Percentiles rank a stretch among this genome's conserved stretches.
Evolutionary conservation across 2,888 invertebrate genomes (phyloP).

Genomic region (Cataglyphis rosenhaueri): DNA sequence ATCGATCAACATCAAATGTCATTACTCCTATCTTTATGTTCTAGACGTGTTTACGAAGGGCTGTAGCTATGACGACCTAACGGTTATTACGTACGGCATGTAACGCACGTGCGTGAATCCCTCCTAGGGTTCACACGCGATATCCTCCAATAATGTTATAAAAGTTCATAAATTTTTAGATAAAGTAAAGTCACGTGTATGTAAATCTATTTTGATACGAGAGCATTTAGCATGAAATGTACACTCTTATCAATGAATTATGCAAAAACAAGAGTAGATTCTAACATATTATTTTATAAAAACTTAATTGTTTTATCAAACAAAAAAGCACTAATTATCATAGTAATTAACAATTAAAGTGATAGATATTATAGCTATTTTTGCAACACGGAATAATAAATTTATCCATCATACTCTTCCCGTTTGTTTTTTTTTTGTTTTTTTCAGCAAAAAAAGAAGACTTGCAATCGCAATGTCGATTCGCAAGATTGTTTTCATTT

Average conservation of each 20-base stretch:
- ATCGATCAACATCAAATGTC: conserved; percentile 33
- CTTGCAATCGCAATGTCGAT: not conserved
- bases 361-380: not conserved
- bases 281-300: not conserved
- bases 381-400: not conserved
- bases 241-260: not conserved
- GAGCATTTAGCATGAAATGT: not conserved
- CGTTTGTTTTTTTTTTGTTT: not conserved
- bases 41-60: conserved; percentile 22
- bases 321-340: not conserved
- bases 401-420: not conserved
- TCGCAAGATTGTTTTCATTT: conserved; percentile 44
- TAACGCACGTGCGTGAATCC: not conserved
- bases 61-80: conserved; percentile 39
- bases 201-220: not conserved
- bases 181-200: not conserved
- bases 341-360: not conserved
- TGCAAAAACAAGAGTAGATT: not conserved
- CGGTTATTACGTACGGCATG: not conserved
- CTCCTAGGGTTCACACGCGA: not conserved
- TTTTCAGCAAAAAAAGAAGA: conserved; percentile 12
- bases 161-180: not conserved
- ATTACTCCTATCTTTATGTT: conserved; percentile 12
- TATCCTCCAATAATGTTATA: not conserved
- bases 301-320: not conserved